Evolutionary conservation across 23 tunicate species (phyloP).

Genomic region (Ciona savignyi): DNA sequence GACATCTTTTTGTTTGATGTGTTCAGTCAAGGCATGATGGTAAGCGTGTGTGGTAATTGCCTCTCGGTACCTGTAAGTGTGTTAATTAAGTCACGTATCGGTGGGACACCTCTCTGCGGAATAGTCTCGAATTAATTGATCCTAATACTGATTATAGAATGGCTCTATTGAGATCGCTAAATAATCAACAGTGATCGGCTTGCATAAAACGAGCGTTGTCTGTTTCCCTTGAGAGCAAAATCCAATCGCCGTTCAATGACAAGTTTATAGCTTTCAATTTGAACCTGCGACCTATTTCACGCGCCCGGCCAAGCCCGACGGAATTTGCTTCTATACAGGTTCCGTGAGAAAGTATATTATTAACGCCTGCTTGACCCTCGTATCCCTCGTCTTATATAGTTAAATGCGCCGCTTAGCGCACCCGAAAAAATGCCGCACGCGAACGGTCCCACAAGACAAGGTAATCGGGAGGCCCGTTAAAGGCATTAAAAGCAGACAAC

Average conservation of each 20-base stretch:
- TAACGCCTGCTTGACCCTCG: neutral
- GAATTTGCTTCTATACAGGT: neutral
- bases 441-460: neutral
- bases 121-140: neutral
- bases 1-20: too few species aligned
- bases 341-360: neutral
- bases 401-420: neutral
- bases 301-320: neutral
- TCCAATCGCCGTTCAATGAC: neutral
- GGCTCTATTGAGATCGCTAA: neutral
- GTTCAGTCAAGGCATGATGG: too few species aligned
- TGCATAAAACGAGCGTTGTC: neutral
- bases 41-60: neutral
- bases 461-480: neutral
- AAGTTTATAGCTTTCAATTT: neutral
- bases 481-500: neutral
- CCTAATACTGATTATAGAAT: neutral
- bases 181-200: neutral
- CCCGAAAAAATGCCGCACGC: neutral
- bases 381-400: neutral
- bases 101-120: neutral
- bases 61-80: neutral
- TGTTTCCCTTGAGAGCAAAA: neutral
- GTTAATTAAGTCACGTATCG: neutral
- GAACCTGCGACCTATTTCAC: conserved; percentile 1